phyloP scores from a whole-genome alignment of 2,113 vertebrate genomes.

The Plectropomus leopardus region DNA sequence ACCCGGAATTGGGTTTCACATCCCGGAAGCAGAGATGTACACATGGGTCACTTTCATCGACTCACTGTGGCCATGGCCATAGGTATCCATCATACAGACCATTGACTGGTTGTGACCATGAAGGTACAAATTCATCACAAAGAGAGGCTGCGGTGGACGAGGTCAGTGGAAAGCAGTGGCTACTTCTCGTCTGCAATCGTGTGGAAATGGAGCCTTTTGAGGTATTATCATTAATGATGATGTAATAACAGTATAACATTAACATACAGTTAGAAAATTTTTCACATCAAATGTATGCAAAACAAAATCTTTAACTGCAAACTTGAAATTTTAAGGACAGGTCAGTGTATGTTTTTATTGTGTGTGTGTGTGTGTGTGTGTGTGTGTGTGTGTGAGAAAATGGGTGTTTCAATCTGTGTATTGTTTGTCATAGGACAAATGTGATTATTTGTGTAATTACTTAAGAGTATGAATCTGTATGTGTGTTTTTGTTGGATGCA shows the following conservation, averaged over 20 bases:
- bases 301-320: neutral
- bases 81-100: conserved; percentile 66
- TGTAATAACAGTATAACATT: conserved; percentile 16
- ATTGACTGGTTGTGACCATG: conserved; percentile 73
- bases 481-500: conserved; percentile 38
- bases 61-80: conserved; percentile 64
- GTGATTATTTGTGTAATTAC: conserved; percentile 33
- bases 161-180: conserved; percentile 33
- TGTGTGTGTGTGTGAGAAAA: neutral
- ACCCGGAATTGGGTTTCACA: conserved; percentile 80
- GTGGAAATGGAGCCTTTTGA: conserved; percentile 46
- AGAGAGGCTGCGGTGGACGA: conserved; percentile 47
- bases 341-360: conserved; percentile 15
- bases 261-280: neutral
- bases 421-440: conserved; percentile 9
- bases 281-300: neutral
- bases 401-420: neutral
- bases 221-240: conserved; percentile 28
- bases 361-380: neutral
- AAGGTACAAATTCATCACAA: conserved; percentile 65
- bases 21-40: conserved; percentile 80
- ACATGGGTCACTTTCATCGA: conserved; percentile 80
- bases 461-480: conserved; percentile 5
- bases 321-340: neutral
- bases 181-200: conserved; percentile 27